A percentile compares a stretch with the other conserved stretches of the same genome.
Evolutionary conservation across 1,140 invertebrate genomes (phyloP).

Genomic region (Leptopilina boulardi): DNA sequence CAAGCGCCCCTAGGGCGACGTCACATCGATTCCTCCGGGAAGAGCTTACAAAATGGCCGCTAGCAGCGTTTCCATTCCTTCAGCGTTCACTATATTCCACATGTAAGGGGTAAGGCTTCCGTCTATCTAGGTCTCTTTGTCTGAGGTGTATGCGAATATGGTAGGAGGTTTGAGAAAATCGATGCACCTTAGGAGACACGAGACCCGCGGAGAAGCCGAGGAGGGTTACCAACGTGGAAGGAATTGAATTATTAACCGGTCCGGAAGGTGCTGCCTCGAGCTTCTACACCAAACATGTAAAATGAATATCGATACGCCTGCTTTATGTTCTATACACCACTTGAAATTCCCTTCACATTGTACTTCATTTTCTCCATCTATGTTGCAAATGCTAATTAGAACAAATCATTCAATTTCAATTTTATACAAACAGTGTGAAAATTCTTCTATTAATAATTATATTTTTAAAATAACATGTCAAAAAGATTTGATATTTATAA

Average conservation of each 20-base stretch:
- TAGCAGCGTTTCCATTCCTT: slow-evolving; percentile 73
- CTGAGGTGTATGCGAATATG: slow-evolving; percentile 63
- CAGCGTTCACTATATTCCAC: slow-evolving; percentile 61
- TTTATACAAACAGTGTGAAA: not conserved
- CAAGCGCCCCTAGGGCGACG: slow-evolving; percentile 76
- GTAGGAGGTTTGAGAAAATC: slow-evolving; percentile 69
- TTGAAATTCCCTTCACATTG: slow-evolving; percentile 2
- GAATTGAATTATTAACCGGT: slow-evolving; percentile 76
- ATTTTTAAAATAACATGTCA: too few relatives aligned
- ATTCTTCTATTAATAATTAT: not conserved
- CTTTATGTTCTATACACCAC: not conserved
- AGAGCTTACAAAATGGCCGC: slow-evolving; percentile 77
- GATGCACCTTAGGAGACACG: slow-evolving; percentile 71
- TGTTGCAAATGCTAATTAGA: not conserved
- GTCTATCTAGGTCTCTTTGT: slow-evolving; percentile 71
- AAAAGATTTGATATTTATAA: too few relatives aligned
- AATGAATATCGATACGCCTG: slow-evolving; percentile 48
- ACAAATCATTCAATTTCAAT: not conserved
- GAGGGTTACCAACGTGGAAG: slow-evolving; percentile 68
- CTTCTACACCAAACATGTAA: slow-evolving; percentile 46
- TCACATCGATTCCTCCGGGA: slow-evolving; percentile 77
- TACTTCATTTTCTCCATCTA: not conserved
- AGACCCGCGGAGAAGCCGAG: slow-evolving; percentile 55
- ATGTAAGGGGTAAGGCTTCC: slow-evolving; percentile 60
- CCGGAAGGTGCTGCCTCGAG: slow-evolving; percentile 70